These are phyloP conservation scores for Linnaemya tessellans DNA, from an alignment of 2,888 invertebrate genomes.

Conservation along the genomic window DNA sequence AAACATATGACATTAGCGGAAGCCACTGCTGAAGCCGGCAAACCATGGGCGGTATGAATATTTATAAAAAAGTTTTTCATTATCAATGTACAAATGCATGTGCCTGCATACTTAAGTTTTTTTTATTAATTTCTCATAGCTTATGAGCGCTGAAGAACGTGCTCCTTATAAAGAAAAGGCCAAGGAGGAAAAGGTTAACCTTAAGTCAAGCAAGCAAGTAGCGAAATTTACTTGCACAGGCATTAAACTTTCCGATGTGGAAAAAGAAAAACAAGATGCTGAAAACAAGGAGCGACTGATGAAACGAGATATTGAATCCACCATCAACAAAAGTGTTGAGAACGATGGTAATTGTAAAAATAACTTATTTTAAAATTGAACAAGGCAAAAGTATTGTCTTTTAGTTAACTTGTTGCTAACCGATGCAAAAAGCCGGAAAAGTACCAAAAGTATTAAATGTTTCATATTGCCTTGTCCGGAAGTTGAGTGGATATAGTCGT, in stretches of 20 bases:
- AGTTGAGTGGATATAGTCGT: too few relatives aligned
- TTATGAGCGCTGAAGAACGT: conserved; percentile 76
- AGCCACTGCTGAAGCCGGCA: conserved; percentile 76
- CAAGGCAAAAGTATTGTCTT: neutral
- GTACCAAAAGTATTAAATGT: too few relatives aligned
- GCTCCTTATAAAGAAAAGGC: conserved; percentile 77
- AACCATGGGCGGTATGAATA: conserved; percentile 77
- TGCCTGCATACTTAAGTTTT: neutral
- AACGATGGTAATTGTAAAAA: conserved; percentile 74
- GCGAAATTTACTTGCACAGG: conserved; percentile 78
- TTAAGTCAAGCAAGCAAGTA: neutral
- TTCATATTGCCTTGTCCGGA: too few relatives aligned
- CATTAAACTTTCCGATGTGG: conserved; percentile 73
- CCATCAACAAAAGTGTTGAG: conserved; percentile 74
- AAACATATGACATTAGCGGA: conserved; percentile 68
- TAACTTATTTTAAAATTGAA: neutral
- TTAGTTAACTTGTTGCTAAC: neutral
- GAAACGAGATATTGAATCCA: conserved; percentile 78
- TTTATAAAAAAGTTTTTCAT: too few relatives aligned
- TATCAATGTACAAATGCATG: neutral
- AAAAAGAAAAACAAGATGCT: conserved; percentile 74
- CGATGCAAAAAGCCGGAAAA: too few relatives aligned
- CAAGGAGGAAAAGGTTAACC: conserved; percentile 72
- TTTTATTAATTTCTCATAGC: conserved; percentile 71
- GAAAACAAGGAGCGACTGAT: conserved; percentile 74